These are phyloP conservation scores for Campoplex capitator DNA, from an alignment of 2,888 invertebrate species.

Conservation along the genomic window DNA sequence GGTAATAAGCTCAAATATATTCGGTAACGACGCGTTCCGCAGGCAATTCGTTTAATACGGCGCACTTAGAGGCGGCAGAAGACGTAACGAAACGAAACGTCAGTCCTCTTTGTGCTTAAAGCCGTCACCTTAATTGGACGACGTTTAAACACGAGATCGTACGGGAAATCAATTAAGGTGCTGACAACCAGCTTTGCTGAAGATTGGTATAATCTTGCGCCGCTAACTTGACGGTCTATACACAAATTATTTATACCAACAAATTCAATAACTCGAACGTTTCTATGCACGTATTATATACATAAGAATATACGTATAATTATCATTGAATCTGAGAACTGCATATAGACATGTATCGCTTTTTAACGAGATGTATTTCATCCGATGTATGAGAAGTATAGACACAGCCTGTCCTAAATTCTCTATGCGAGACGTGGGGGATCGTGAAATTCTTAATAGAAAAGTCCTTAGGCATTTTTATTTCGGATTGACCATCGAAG, in stretches of 20 bases:
- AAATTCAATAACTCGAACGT: not conserved
- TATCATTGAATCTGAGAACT: not conserved
- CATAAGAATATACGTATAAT: not conserved
- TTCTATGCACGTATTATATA: not conserved
- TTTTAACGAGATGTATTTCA: not conserved
- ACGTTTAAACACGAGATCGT: constrained; percentile 37
- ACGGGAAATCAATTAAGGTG: constrained; percentile 60
- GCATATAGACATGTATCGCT: not conserved
- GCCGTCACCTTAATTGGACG: constrained; percentile 62
- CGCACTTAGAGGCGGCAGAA: constrained; percentile 52
- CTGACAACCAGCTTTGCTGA: constrained; percentile 31
- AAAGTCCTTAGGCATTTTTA: not conserved
- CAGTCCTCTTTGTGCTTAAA: constrained; percentile 20
- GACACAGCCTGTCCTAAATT: not conserved
- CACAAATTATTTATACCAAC: not conserved
- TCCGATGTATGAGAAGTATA: not conserved
- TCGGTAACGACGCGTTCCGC: constrained; percentile 45
- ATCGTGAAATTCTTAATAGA: not conserved
- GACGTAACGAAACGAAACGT: constrained; percentile 40
- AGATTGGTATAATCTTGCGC: constrained; percentile 21
- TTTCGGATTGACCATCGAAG: not conserved
- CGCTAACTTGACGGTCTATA: not conserved
- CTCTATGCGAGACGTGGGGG: not conserved
- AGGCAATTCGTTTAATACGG: constrained; percentile 56
- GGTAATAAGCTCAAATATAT: constrained; percentile 32